phyloP scores from a whole-genome alignment of 2,797 vertebrate genomes.

The Lepus oiostolus region DNA sequence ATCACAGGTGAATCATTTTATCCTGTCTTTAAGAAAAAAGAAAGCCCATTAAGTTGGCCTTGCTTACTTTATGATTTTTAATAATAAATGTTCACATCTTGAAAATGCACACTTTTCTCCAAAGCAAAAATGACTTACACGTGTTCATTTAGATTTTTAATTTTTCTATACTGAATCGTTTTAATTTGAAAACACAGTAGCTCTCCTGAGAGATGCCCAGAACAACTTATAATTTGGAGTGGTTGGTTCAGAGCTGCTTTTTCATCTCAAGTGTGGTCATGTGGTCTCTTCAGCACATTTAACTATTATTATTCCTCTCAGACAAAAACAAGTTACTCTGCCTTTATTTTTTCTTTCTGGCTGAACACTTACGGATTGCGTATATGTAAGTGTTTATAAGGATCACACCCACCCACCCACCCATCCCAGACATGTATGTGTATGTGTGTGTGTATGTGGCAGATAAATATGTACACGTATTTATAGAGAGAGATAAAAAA shows the following conservation, averaged over 20 bases:
- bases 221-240: not conserved
- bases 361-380: slow-evolving; percentile 60
- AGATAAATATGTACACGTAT: not conserved
- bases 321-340: slow-evolving; percentile 13
- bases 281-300: slow-evolving; percentile 19
- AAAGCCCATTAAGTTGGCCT: not conserved
- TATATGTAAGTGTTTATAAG: not conserved
- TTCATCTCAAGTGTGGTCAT: not conserved
- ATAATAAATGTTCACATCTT: slow-evolving; percentile 58
- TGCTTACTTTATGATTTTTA: slow-evolving; percentile 35
- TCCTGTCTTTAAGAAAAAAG: not conserved
- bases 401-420: not conserved
- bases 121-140: slow-evolving; percentile 23
- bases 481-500: not conserved
- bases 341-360: slow-evolving; percentile 30
- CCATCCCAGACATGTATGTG: not conserved
- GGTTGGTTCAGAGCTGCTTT: not conserved
- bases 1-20: slow-evolving; percentile 53
- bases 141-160: not conserved
- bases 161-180: not conserved
- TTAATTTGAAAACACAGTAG: not conserved
- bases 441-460: not conserved
- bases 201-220: not conserved
- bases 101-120: slow-evolving; percentile 31
- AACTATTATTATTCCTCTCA: slow-evolving; percentile 56